Evolutionary conservation across 2,888 invertebrate genomes (phyloP).

Genomic region (Apamea crenata): DNA sequence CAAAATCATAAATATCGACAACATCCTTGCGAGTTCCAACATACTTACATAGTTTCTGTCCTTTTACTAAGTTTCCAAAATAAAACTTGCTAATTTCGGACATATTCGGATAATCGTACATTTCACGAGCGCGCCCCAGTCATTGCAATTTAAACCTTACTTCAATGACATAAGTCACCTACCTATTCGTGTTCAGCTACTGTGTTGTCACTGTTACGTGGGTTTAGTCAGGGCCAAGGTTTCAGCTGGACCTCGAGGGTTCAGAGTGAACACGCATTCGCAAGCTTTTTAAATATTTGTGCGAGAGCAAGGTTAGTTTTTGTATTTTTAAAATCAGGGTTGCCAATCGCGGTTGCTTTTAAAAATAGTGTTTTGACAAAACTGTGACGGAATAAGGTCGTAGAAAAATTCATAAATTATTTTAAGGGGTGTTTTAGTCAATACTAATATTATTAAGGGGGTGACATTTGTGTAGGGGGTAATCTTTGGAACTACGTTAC

Average conservation of each 20-base stretch:
- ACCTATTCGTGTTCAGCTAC: not conserved
- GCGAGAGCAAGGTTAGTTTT: conserved; percentile 28
- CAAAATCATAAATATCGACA: not conserved
- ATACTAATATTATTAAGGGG: no score
- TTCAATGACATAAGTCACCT: not conserved
- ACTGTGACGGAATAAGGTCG: no score
- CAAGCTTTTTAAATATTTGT: conserved; percentile 3
- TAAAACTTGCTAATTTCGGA: conserved; percentile 31
- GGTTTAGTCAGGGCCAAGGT: conserved; percentile 55
- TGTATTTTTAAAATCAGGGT: conserved; percentile 27
- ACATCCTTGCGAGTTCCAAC: not conserved
- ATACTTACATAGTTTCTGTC: not conserved
- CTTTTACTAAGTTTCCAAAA: conserved; percentile 13
- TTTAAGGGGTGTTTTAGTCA: not conserved
- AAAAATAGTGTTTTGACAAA: not conserved
- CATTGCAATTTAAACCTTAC: conserved; percentile 3
- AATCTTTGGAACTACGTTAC: no score
- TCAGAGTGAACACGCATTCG: conserved; percentile 4
- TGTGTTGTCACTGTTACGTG: conserved; percentile 30
- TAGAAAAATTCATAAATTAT: not conserved
- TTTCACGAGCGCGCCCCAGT: not conserved
- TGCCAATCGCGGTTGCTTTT: not conserved
- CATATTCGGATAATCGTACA: not conserved
- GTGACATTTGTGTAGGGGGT: no score
- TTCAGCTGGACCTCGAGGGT: conserved; percentile 19